Evolutionary conservation across 1,140 invertebrate genomes (phyloP).

Genomic region (Aphis craccivora): DNA sequence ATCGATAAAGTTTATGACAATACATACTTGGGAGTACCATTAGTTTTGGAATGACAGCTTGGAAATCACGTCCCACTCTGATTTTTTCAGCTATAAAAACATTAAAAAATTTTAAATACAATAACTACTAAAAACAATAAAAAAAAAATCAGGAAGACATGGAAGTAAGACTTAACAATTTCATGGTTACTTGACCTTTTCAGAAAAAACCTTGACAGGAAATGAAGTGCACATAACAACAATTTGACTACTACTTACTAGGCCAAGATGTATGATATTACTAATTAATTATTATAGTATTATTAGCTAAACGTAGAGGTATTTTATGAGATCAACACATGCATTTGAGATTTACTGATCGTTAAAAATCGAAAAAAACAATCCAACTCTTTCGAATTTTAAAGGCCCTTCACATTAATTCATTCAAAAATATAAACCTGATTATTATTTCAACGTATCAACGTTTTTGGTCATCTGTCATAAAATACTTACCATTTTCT

Average conservation of each 20-base stretch:
- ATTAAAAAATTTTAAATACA: not conserved
- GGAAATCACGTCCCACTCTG: constrained; percentile 91
- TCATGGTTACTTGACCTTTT: constrained; percentile 1
- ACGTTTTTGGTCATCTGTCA: not conserved
- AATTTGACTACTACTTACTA: not conserved
- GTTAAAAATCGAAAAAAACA: not conserved
- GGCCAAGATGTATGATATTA: not conserved
- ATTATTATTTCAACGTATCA: not conserved
- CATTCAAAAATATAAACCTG: not conserved
- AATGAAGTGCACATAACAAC: not conserved
- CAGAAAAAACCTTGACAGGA: not conserved
- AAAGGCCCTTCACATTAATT: not conserved
- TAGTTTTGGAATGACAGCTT: constrained; percentile 86
- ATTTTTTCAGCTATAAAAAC: constrained; percentile 82
- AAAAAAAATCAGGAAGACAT: not conserved
- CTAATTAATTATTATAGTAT: not conserved
- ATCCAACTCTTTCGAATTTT: not conserved
- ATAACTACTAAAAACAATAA: not conserved
- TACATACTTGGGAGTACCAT: constrained; percentile 61
- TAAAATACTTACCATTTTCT: constrained; percentile 30
- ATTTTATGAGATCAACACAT: not conserved
- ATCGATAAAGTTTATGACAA: not conserved
- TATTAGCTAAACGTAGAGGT: not conserved
- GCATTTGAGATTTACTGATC: not conserved
- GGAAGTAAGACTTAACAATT: not conserved